Evolutionary conservation across 35 echinoderm and acorn worm genomes (phyloP).

Genomic region (Lytechinus variegatus): DNA sequence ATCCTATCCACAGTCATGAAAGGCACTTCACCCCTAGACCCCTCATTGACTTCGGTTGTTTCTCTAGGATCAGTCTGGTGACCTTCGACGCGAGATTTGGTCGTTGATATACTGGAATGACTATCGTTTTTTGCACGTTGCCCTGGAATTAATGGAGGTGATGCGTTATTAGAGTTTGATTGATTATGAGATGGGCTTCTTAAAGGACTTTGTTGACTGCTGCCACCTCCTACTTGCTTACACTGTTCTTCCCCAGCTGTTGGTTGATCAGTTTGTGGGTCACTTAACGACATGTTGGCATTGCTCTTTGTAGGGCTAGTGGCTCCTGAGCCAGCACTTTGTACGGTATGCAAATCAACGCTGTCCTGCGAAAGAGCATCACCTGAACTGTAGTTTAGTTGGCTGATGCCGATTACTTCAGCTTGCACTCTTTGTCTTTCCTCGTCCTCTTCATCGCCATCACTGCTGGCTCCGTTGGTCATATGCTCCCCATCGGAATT

Average conservation of each 20-base stretch:
- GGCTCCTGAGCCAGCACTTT: not conserved
- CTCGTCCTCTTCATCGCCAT: slow-evolving; percentile 14
- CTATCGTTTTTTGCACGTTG: not conserved
- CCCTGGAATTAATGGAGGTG: not conserved
- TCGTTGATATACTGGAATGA: slow-evolving; percentile 7
- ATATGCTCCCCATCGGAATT: not conserved
- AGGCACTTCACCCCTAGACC: not conserved
- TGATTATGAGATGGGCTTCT: not conserved
- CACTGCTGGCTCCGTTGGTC: not conserved
- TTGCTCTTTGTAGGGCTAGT: not conserved
- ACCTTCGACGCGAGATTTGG: not conserved
- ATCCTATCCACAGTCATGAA: slow-evolving; percentile 51
- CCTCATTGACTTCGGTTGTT: not conserved
- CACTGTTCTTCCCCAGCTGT: not conserved
- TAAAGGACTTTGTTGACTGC: not conserved
- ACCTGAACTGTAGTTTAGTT: slow-evolving; percentile 45
- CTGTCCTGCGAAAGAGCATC: slow-evolving; percentile 43
- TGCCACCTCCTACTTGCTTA: not conserved
- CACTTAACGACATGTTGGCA: not conserved
- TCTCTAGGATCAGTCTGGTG: not conserved
- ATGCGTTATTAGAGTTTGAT: not conserved
- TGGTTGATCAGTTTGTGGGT: not conserved
- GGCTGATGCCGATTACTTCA: not conserved
- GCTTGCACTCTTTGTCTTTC: not conserved
- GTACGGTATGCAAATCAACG: slow-evolving; percentile 28